A percentile compares a stretch with the other conserved stretches of the same genome.
Conservation (phyloP, 1,140 invertebrate species). For the Lepeophtheirus salmonis region DNA sequence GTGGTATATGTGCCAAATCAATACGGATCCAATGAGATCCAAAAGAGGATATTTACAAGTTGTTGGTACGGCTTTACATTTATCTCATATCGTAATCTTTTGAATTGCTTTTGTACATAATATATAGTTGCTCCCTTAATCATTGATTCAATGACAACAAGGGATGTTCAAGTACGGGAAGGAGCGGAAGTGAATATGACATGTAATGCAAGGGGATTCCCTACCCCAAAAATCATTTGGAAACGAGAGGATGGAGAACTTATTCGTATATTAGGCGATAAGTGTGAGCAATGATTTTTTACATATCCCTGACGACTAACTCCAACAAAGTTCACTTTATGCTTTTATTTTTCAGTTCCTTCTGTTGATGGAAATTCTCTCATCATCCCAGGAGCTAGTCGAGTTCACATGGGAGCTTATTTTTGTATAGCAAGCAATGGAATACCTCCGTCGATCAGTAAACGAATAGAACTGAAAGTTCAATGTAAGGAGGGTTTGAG, state of each 20-base stretch:
- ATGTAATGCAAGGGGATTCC: constrained; percentile 56
- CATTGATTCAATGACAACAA: constrained; percentile 66
- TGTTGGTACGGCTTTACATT: too few species aligned
- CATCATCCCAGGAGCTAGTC: constrained; percentile 35
- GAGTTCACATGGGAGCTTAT: constrained; percentile 43
- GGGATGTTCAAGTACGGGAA: constrained; percentile 60
- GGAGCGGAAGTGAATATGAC: constrained; percentile 45
- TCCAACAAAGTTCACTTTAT: neutral
- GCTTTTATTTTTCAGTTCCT: constrained; percentile 18
- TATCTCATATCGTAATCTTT: too few species aligned
- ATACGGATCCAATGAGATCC: constrained; percentile 18
- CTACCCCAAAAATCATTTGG: constrained; percentile 64
- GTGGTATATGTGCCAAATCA: constrained; percentile 29
- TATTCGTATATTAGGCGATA: constrained; percentile 30
- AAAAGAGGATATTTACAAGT: constrained; percentile 16
- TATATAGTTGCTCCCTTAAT: constrained; percentile 71
- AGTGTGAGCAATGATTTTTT: neutral
- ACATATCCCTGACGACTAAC: neutral
- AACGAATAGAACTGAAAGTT: constrained; percentile 48
- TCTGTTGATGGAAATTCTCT: constrained; percentile 31
- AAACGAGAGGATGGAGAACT: constrained; percentile 57
- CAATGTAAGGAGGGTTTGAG: constrained; percentile 64
- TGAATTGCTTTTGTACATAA: too few species aligned
- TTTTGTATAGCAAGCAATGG: constrained; percentile 58
- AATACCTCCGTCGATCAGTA: constrained; percentile 55